Evolutionary conservation across 53 echinoderm and acorn worm species (phyloP), one percentile per base, ranked within the genome.

Genomic region (Crossaster papposus): DNA sequence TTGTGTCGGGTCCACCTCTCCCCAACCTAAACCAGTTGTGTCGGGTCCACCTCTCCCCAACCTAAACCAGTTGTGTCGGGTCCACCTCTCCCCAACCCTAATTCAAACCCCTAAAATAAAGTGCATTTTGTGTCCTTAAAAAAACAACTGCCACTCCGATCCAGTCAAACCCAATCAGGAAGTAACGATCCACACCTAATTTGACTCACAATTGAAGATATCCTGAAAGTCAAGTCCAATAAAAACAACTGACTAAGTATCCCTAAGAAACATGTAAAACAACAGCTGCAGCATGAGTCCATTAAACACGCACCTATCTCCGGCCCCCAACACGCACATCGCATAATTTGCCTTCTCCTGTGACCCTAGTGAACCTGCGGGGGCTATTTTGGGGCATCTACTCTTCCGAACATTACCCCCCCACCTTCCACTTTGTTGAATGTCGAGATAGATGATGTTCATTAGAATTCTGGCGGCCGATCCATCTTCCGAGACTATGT

Each of bases 201-300:
- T 68, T 18, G 81, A 51, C 23, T 62, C 58, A 30, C 32, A 81
- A 81, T 81, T 55, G 31, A 81, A 33, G 81, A 81, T 55, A 58
- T 81, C 81, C 81, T 58, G 62, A 34, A 63, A 62, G 81, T 81
- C 81, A 81, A 17, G 15, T 81, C 58, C 64, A 81, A 32, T 81
- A 28, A 34, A 7, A 81, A 34, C 62, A 4, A 32, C 35, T 33
- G 18, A 14, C 64, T 81, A 81, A 79, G 30, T 22, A 58, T 68
- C n/a, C 68, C 68, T 6, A 68, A 68, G 24, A 26, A 1, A 68
- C 68, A 26, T n/a, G 12, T 23, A 62, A 3, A 18, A 28, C 23
- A 68, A 18, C 68, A 68, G 28, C 68, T 17, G 28, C 74, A 74
- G 3, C 34, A 4, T 68, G 68, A 28, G 7, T 68, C 17, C 22